These are phyloP conservation scores for Plagiodera versicolora DNA, from an alignment of 2,888 invertebrate species.

Conservation along the genomic window DNA sequence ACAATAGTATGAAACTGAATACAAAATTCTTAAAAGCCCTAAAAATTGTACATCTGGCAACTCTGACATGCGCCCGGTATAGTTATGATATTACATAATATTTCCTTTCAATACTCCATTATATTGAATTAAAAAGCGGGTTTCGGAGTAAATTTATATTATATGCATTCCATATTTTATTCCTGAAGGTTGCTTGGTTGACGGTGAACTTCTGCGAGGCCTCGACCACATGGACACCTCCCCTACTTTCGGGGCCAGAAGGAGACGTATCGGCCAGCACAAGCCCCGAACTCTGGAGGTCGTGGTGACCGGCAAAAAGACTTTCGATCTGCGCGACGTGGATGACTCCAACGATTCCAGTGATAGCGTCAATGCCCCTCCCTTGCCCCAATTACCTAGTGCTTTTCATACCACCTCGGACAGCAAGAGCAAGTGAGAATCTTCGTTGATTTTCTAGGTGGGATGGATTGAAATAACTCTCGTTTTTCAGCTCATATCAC, in stretches of 20 bases:
- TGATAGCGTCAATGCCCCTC: slow-evolving; percentile 67
- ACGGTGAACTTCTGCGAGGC: slow-evolving; percentile 31
- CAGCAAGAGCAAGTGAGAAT: slow-evolving; percentile 33
- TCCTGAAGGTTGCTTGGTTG: slow-evolving; percentile 25
- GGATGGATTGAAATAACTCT: too few relatives aligned
- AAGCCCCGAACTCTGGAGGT: slow-evolving; percentile 73
- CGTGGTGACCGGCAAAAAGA: slow-evolving; percentile 73
- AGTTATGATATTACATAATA: too few relatives aligned
- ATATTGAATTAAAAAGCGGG: too few relatives aligned
- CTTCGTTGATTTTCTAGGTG: too few relatives aligned
- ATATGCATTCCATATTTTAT: too few relatives aligned
- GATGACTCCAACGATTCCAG: slow-evolving; percentile 56
- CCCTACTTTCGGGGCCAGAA: slow-evolving; percentile 41
- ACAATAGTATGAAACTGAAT: too few relatives aligned
- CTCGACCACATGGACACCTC: slow-evolving; percentile 51
- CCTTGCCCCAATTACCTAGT: slow-evolving; percentile 65
- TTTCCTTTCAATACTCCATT: too few relatives aligned
- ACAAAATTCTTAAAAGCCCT: too few relatives aligned
- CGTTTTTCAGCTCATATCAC: slow-evolving; percentile 37
- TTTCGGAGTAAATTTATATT: neutral
- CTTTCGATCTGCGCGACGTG: slow-evolving; percentile 74
- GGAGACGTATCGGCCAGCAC: slow-evolving; percentile 40
- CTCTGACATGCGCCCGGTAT: too few relatives aligned
- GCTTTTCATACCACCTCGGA: slow-evolving; percentile 47
- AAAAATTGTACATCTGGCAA: too few relatives aligned